Percentiles rank a stretch among this genome's conserved stretches.
Evolutionary conservation across 2,888 invertebrate species (phyloP).

Genomic region (Synergus umbraculus): DNA sequence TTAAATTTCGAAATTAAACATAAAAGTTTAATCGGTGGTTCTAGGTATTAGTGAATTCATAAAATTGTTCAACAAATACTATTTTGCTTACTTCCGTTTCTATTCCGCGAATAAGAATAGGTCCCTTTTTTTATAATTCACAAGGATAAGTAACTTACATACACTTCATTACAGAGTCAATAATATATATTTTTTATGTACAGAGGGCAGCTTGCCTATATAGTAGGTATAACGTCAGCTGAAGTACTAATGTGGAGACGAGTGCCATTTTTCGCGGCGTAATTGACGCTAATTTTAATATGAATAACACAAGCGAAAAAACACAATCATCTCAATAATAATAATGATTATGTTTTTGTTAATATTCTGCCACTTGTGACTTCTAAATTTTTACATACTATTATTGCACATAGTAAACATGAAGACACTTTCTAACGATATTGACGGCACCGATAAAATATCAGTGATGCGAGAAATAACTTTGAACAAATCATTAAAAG

Average conservation of each 20-base stretch:
- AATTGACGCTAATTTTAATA: conserved; percentile 55
- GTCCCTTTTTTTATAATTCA: conserved; percentile 61
- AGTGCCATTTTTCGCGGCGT: conserved; percentile 53
- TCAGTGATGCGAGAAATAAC: not conserved
- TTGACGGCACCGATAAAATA: not conserved
- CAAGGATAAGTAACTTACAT: conserved; percentile 73
- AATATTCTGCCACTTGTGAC: conserved; percentile 8
- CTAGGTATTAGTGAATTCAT: conserved; percentile 22
- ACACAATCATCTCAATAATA: conserved; percentile 20
- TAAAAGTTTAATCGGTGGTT: not conserved
- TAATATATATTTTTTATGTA: conserved; percentile 72
- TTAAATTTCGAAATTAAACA: too few relatives aligned
- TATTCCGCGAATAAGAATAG: conserved; percentile 58
- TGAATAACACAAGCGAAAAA: conserved; percentile 18
- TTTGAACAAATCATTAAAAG: not conserved
- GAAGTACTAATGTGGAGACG: conserved; percentile 61
- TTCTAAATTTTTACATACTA: conserved; percentile 1
- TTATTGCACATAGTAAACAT: conserved; percentile 28
- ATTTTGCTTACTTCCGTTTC: conserved; percentile 29
- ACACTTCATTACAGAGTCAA: conserved; percentile 70
- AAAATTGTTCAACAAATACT: conserved; percentile 45
- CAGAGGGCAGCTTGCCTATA: conserved; percentile 73
- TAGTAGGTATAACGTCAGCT: conserved; percentile 65
- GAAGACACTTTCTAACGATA: not conserved
- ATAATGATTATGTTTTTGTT: not conserved